Evolutionary conservation across 1,140 invertebrate genomes (phyloP).

Genomic region (Linepithema humile): DNA sequence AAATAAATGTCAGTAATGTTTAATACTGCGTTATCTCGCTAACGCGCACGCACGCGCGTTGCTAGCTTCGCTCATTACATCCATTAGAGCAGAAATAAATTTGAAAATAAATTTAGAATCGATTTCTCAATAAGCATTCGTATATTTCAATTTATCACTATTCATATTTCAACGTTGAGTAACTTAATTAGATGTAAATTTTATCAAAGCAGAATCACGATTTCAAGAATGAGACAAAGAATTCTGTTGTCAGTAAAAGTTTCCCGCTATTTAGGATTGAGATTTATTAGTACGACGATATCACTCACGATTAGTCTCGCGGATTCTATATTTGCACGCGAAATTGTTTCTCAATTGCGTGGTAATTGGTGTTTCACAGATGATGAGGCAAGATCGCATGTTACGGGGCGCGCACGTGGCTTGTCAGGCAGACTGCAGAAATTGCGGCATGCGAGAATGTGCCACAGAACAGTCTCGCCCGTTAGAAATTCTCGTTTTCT

Average conservation of each 20-base stretch:
- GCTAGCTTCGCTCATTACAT: neutral
- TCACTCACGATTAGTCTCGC: slow-evolving; percentile 65
- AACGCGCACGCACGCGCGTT: no score
- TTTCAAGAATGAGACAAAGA: neutral
- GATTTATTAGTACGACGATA: slow-evolving; percentile 11
- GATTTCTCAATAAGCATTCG: neutral
- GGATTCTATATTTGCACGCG: slow-evolving; percentile 65
- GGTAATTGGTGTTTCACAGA: slow-evolving; percentile 70
- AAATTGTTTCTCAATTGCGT: slow-evolving; percentile 78
- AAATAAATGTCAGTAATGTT: neutral
- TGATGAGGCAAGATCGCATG: slow-evolving; percentile 76
- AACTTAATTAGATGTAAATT: neutral
- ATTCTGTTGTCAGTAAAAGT: neutral
- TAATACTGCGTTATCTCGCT: neutral
- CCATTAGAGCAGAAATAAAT: neutral
- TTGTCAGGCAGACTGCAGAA: slow-evolving; percentile 54
- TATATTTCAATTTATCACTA: neutral
- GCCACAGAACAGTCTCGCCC: neutral
- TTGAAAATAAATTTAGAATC: neutral
- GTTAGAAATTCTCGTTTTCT: slow-evolving; percentile 36
- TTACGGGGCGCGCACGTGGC: slow-evolving; percentile 42
- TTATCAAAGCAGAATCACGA: neutral
- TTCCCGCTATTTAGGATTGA: slow-evolving; percentile 2
- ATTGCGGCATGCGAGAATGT: slow-evolving; percentile 55
- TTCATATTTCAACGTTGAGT: neutral